A percentile compares a stretch with the other conserved stretches of the same genome.
phyloP scores from a whole-genome alignment of 2,113 vertebrate species.

The Acrocephalus arundinaceus region DNA sequence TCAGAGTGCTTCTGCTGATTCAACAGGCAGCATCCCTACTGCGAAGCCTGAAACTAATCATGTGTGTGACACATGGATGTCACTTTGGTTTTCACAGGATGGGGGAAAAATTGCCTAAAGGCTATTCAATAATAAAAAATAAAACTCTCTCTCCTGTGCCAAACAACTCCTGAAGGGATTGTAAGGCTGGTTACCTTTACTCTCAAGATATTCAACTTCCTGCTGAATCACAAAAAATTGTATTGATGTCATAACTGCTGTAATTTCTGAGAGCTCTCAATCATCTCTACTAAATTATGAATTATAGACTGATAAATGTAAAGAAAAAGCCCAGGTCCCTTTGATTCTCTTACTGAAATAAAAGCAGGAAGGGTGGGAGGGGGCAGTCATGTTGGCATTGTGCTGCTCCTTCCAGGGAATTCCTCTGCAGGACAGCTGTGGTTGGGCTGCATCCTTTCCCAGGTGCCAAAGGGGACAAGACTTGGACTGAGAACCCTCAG shows the following conservation, averaged over 20 bases:
- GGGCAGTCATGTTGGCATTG: not conserved
- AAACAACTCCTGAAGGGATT: not conserved
- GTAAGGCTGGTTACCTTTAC: not conserved
- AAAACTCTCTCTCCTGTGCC: not conserved
- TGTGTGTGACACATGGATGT: not conserved
- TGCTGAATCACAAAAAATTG: not conserved
- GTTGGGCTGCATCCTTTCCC: not conserved
- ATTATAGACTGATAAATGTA: rapidly evolving
- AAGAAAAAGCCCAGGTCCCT: rapidly evolving
- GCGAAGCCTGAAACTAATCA: not conserved
- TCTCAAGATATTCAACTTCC: not conserved
- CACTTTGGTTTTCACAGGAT: not conserved
- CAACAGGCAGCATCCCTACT: not conserved
- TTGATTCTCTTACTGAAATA: not conserved
- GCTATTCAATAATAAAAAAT: too few relatives aligned
- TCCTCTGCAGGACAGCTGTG: not conserved
- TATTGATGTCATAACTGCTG: not conserved
- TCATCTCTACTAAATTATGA: not conserved
- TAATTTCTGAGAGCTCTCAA: not conserved
- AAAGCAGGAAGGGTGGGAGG: not conserved
- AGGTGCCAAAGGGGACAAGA: not conserved
- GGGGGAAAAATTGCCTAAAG: rapidly evolving
- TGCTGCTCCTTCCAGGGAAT: not conserved
- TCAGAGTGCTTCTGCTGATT: not conserved
- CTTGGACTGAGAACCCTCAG: not conserved